Base-by-base conservation (phyloP, 2,888 invertebrate species). In the Nyleta sp. region DNA sequence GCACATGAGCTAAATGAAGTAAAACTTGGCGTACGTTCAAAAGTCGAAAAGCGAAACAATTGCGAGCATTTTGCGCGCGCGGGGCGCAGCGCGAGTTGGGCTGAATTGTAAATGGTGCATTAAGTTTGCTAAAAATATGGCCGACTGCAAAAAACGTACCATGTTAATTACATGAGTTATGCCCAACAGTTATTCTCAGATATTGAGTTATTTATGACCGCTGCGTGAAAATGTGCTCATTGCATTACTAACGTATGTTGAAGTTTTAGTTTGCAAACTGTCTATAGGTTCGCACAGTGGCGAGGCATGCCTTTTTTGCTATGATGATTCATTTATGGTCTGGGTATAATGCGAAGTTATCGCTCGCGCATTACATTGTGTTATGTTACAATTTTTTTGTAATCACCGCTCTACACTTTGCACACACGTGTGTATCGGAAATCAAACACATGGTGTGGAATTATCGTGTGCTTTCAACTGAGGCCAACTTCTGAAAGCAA, bases 1-100 rank as follows among this genome's bases (percentile, higher is more conserved):
- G 67, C 79, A 71, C 71, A 79, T 70, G 67, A 75, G 75, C 65
- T 57, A 65, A 75, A 64, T 62, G 70, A 74, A 79, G 79, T 62
- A 65, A 78, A 78, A 65, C 59, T 77, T 77, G 71, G 68, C 68
- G 68, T 24, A 38, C 35, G 44, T 64, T 75, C 68, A 68, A 68
- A 64, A 64, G 76, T 70, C 59, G 59, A 70, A 76, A 64, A 55
- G 62, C 48, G 48, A 75, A 68, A 62, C 55, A 75, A 75, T 75
- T 50, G 52, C 55, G 48, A 60, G 67, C 53, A 52, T 60, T 53
- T 53, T 57, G 40, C 33, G 40, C 8, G 44, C 18, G 33, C 28
- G 24, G 52, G 24, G 24, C 13, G 57, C 57, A 8, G n/a, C 44
- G 22, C n/a, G 22, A 38, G 15, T 60, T 48, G 10, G 46, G 20